These are phyloP conservation scores for Sphaeramia orbicularis DNA, from an alignment of 2,797 vertebrate species.

Conservation along the genomic window DNA sequence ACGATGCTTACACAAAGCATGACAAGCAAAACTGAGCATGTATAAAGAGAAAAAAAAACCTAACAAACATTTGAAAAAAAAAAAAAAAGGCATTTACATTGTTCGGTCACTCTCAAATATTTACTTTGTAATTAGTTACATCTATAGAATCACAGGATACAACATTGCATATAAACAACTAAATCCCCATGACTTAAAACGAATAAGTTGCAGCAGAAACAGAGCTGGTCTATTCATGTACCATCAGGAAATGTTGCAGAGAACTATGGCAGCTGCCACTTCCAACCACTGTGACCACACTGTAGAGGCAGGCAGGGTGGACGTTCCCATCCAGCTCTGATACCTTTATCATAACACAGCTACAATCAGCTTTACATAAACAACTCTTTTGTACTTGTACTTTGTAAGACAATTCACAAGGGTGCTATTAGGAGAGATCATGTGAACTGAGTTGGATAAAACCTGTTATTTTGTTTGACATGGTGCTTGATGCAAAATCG, in stretches of 20 bases:
- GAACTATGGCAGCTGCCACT: constrained; percentile 7
- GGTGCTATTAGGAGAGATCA: too few species aligned
- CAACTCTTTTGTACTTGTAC: too few species aligned
- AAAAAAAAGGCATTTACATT: constrained; percentile 40
- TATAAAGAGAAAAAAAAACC: constrained; percentile 37
- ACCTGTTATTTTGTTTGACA: too few species aligned
- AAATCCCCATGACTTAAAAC: too few species aligned
- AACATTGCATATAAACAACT: too few species aligned
- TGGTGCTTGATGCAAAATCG: too few species aligned
- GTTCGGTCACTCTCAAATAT: constrained; percentile 32
- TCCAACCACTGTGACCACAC: constrained; percentile 8
- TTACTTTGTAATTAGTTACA: constrained; percentile 10
- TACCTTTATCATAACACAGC: too few species aligned
- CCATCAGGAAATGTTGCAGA: neutral
- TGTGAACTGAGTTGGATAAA: too few species aligned
- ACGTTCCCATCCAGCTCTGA: too few species aligned
- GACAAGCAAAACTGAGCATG: constrained; percentile 20
- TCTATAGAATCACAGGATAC: constrained; percentile 6
- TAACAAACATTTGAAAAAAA: constrained; percentile 3
- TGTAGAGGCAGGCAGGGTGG: constrained; percentile 3
- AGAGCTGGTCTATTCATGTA: constrained; percentile 1
- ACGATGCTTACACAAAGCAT: constrained; percentile 25
- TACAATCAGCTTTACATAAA: too few species aligned
- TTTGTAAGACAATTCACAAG: too few species aligned
- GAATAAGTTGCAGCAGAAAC: constrained; percentile 15